phyloP scores from a whole-genome alignment of 2,113 vertebrate genomes.

The Chaetorhynchus papuensis region DNA sequence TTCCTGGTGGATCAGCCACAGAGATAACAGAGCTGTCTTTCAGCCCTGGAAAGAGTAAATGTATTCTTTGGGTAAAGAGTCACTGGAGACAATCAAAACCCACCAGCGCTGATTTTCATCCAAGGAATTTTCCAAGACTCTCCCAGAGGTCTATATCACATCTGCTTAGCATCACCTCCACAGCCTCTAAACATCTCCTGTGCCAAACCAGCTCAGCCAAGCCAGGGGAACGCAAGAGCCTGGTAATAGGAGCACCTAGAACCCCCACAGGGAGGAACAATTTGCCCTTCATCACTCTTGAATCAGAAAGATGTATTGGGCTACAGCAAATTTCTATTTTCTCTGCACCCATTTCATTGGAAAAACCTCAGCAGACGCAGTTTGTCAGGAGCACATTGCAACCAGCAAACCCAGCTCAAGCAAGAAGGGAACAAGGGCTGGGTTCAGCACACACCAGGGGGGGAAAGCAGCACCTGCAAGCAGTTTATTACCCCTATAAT shows the following conservation, averaged over 20 bases:
- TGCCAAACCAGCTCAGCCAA: background rate
- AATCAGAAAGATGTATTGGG: background rate
- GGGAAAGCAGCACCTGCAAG: background rate
- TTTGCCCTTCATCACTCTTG: background rate
- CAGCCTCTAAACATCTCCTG: background rate
- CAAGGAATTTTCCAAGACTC: background rate
- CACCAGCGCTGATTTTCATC: background rate
- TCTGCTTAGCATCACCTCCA: background rate
- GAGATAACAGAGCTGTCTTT: background rate
- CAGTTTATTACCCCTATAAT: background rate
- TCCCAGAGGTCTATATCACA: background rate
- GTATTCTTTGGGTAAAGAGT: background rate
- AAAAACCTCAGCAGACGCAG: background rate
- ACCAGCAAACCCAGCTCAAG: background rate
- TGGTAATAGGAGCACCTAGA: background rate
- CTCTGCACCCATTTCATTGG: background rate
- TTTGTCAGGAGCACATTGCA: background rate
- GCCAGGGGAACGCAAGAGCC: background rate
- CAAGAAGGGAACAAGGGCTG: background rate
- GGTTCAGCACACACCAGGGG: background rate
- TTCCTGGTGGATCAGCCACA: background rate
- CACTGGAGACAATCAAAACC: background rate
- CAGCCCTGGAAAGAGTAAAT: background rate
- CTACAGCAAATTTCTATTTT: background rate
- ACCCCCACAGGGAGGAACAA: background rate